Evolutionary conservation across 2,888 invertebrate genomes (phyloP).

Genomic region (Epinotia brunnichana): DNA sequence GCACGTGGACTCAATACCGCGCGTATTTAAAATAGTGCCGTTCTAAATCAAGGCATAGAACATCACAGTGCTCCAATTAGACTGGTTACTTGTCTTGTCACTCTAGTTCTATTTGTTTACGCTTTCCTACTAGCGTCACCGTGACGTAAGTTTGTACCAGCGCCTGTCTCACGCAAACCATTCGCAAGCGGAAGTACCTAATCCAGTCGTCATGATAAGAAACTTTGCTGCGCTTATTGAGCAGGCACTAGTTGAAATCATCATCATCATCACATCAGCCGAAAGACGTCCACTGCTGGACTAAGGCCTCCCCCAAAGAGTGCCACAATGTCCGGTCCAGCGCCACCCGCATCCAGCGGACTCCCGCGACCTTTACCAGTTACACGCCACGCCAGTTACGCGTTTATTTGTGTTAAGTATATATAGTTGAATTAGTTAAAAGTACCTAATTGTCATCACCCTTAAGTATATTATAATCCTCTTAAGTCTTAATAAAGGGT

Average conservation of each 20-base stretch:
- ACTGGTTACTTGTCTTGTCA: conserved; percentile 33
- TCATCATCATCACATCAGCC: too few species aligned
- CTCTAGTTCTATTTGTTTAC: conserved; percentile 24
- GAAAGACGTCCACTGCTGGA: too few species aligned
- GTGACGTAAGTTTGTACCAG: conserved; percentile 11
- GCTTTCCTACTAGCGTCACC: conserved; percentile 14
- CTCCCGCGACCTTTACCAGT: too few species aligned
- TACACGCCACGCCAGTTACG: too few species aligned
- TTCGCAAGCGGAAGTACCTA: conserved; percentile 26
- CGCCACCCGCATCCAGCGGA: too few species aligned
- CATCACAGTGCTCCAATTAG: conserved; percentile 35
- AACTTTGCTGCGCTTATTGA: conserved; percentile 19
- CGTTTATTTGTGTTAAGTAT: too few species aligned
- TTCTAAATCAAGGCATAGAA: conserved; percentile 22
- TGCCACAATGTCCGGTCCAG: too few species aligned
- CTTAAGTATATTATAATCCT: background rate
- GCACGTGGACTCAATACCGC: background rate
- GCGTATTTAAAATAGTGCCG: conserved; percentile 19
- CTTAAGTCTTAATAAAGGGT: background rate
- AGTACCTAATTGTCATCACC: too few species aligned
- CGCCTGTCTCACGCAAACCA: conserved; percentile 11
- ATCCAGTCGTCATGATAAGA: background rate
- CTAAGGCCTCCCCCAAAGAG: too few species aligned
- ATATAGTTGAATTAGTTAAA: too few species aligned
- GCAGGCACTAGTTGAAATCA: too few species aligned